Evolutionary conservation across 2,113 vertebrate genomes (phyloP).

Genomic region (Phyllostomus hastatus): DNA sequence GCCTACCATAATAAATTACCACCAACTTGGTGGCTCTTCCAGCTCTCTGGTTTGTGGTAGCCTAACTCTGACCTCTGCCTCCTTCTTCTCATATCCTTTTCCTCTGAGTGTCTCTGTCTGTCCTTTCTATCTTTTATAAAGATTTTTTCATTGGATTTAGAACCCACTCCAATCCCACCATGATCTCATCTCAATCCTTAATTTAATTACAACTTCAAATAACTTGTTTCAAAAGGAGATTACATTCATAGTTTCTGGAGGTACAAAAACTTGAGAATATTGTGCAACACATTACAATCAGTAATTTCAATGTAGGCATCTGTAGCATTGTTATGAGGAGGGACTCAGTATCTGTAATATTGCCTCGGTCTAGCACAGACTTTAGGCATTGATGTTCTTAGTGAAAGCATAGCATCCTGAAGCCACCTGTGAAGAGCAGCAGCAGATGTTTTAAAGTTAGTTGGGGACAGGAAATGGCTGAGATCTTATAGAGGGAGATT

Average conservation of each 20-base stretch:
- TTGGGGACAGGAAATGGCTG: neutral
- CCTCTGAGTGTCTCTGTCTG: neutral
- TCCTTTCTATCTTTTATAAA: neutral
- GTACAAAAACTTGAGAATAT: neutral
- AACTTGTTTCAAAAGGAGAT: neutral
- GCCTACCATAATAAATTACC: neutral
- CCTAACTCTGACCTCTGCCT: neutral
- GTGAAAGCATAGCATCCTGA: neutral
- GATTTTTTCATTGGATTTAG: neutral
- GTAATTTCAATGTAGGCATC: neutral
- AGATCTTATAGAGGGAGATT: neutral
- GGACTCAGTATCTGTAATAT: neutral
- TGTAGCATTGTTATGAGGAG: neutral
- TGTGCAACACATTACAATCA: neutral
- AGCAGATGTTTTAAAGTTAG: neutral
- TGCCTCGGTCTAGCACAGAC: neutral
- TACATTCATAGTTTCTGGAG: neutral
- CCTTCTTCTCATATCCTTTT: neutral
- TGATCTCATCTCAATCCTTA: neutral
- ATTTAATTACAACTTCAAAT: neutral
- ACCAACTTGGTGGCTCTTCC: neutral
- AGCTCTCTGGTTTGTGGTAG: neutral
- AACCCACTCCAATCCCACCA: neutral
- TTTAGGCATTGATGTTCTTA: neutral
- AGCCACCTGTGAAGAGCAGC: neutral